Evolutionary conservation across 1,140 invertebrate species (phyloP).

Genomic region (Sycophila sp.): DNA sequence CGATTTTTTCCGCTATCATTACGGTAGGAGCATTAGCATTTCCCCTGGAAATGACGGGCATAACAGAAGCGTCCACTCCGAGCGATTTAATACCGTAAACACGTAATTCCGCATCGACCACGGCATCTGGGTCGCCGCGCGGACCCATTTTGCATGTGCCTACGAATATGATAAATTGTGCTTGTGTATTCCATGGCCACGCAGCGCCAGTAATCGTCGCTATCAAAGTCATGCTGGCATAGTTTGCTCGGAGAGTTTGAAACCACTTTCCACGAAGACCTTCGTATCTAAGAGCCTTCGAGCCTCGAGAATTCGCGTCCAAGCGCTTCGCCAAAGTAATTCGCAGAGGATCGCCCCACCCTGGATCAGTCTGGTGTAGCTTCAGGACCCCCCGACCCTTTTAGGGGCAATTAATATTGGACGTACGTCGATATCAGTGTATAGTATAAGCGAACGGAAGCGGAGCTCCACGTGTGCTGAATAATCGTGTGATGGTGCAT

Average conservation of each 20-base stretch:
- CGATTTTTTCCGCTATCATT: constrained; percentile 68
- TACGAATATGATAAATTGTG: constrained; percentile 69
- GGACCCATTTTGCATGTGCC: constrained; percentile 24
- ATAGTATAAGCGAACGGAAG: not conserved
- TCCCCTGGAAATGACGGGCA: constrained; percentile 50
- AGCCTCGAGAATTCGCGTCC: not conserved
- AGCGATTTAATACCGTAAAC: not conserved
- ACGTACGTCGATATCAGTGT: not conserved
- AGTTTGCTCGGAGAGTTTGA: not conserved
- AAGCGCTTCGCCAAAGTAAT: not conserved
- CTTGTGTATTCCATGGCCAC: constrained; percentile 69
- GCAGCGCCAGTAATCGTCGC: constrained; percentile 72
- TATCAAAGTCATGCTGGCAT: constrained; percentile 52
- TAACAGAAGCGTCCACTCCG: constrained; percentile 9
- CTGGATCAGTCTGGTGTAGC: not conserved
- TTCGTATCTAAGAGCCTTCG: not conserved
- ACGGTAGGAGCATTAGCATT: constrained; percentile 66
- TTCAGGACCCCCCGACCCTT: not conserved
- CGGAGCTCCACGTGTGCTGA: not conserved
- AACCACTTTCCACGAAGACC: not conserved
- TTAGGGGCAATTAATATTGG: not conserved
- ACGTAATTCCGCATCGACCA: not conserved
- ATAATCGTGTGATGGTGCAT: not conserved
- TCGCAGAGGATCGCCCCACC: not conserved
- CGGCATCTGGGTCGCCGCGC: not conserved